phyloP scores from a whole-genome alignment of 2,797 vertebrate genomes.

The Nothura maculosa region DNA sequence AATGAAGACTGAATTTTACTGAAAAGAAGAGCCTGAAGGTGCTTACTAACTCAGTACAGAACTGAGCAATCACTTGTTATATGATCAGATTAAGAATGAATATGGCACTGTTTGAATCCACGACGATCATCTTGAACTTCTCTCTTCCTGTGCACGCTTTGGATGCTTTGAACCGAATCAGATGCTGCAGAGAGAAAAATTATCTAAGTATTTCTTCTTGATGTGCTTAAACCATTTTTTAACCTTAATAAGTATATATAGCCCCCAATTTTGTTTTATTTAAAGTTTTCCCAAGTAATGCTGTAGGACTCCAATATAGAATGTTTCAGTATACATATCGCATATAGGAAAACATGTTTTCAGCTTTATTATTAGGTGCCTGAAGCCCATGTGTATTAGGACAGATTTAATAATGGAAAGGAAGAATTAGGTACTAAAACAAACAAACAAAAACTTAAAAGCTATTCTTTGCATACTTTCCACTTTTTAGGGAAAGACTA shows the following conservation, averaged over 20 bases:
- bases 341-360: not conserved
- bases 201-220: not conserved
- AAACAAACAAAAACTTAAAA: not conserved
- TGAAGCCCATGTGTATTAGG: not conserved
- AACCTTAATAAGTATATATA: not conserved
- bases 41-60: not conserved
- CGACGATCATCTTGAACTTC: not conserved
- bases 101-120: not conserved
- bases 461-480: not conserved
- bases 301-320: not conserved
- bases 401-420: not conserved
- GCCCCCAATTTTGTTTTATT: not conserved
- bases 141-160: not conserved
- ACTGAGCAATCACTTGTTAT: not conserved
- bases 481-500: not conserved
- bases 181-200: not conserved
- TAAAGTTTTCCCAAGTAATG: conserved; percentile 2
- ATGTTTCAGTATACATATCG: not conserved
- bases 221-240: not conserved
- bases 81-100: not conserved
- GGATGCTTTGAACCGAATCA: not conserved
- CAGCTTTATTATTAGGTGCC: not conserved
- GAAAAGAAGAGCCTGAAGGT: not conserved
- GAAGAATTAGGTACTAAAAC: not conserved
- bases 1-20: not conserved